Evolutionary conservation across 2,888 invertebrate genomes (phyloP), one percentile per base, ranked within the genome.

Genomic region (Peribatodes rhomboidaria): DNA sequence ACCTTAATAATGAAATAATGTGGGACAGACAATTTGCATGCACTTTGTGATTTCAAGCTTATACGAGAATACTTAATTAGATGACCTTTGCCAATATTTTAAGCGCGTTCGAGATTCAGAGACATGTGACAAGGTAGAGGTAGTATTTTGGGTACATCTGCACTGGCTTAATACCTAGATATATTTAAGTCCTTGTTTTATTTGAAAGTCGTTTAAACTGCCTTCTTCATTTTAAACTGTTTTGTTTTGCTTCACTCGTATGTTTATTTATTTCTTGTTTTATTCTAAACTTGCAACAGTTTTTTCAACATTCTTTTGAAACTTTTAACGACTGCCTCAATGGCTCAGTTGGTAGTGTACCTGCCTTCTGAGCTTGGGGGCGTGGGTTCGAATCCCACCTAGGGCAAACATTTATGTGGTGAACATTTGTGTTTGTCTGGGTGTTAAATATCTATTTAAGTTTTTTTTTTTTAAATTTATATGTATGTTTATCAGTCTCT

Each of bases 11-110:
- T 18, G 18, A 20, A 20, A 13, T 1, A 42, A 18, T 42, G 18
- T 18, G 13, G 44, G 11, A 31, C 22, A 35, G 27, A 9, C 1
- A 16, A 11, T 33, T 31, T 11, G 16, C 33, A 50, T 33, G 16
- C 16, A 33, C 31, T 22, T 14, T 33, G 46, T 46, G 22, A 22
- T 14, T 13, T 11, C 46, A 46, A 22, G 22, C n/a, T n/a, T 13
- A 20, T 22, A 22, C 46, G 10, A 13, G 46, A 46, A 46, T 46
- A 46, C 22, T n/a, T 27, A 49, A 33, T 33, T 49, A 49, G 9
- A 13, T 20, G 20, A 10, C 49, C 49, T 31, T 49, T 49, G 11
- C 22, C 46, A 46, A 46, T 46, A 31, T 49, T 49, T 9, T 49
- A 33, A 49, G 10, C 1, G 3, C 14, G 41, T 16, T 16, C 10